Base-by-base conservation (phyloP, 2,113 vertebrate species). In the Lepus americanus region DNA sequence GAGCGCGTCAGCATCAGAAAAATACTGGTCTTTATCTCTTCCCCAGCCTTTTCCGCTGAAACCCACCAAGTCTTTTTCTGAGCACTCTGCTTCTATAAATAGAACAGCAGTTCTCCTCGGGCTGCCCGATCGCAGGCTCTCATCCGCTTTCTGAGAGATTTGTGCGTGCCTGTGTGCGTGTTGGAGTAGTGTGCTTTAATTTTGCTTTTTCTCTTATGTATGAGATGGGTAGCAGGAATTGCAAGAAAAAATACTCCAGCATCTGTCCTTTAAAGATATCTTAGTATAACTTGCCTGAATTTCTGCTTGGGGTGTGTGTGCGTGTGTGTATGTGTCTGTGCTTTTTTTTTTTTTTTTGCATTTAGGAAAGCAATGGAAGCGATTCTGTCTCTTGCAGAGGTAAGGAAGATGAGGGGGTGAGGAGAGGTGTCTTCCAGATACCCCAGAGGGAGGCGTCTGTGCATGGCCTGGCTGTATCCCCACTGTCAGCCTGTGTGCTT, bases 51-150 rank as follows among this genome's bases (percentile, higher is more conserved):
- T 98, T 98, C 98, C 96, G 96, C 98, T 97, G 96, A 97, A 98
- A 98, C 98, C 97, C 98, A 98, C 95, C 97, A 95, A 97, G 94
- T 95, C 95, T 96, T 97, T 95, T 97, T 93, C 97, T 97, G 98
- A 98, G 97, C 97, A 69, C 79, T 82, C 95, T 72, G 63, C 76
- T 90, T 51, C 98, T 98, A 98, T 98, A 98, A 98, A 98, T 98
- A 98, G 98, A 95, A 66, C 1, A 5, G 87, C 97, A 11, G 95
- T 96, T 97, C 96, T 97, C 44, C 44, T 97, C 96, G 97, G 98
- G 97, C 97, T 97, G 97, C 95, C 86, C 93, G 97, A 96, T 92
- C 93, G 19, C 95, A 94, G 96, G 66, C 95, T 69, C 95, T 89
- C 87, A 96, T 97, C 97, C 97, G 94, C 95, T 97, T 82, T 92